These are phyloP conservation scores for Hippocampus abdominalis DNA, from an alignment of 2,113 vertebrate genomes.

Conservation along the genomic window DNA sequence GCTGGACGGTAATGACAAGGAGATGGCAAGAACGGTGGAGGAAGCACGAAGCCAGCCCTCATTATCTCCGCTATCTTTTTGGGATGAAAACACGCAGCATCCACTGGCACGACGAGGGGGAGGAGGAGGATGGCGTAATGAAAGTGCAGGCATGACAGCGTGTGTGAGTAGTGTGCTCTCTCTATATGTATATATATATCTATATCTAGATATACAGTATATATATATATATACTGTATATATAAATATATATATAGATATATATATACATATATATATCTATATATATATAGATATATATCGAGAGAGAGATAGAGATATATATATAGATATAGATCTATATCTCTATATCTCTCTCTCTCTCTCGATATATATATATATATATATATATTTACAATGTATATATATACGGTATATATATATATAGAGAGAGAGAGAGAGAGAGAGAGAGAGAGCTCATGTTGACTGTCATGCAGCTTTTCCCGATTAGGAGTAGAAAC, in stretches of 20 bases:
- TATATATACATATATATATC: too few species aligned
- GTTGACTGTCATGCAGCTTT: slow-evolving; percentile 57
- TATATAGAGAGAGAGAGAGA: slow-evolving; percentile 16
- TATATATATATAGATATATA: too few species aligned
- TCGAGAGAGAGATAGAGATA: too few species aligned
- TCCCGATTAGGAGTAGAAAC: slow-evolving; percentile 59
- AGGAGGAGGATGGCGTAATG: slow-evolving; percentile 30
- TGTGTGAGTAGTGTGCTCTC: slow-evolving; percentile 22
- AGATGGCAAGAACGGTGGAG: slow-evolving; percentile 12
- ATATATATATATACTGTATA: slow-evolving; percentile 23
- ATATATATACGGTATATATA: slow-evolving; percentile 18
- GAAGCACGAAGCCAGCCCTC: neutral
- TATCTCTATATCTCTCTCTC: too few species aligned
- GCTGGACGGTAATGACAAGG: slow-evolving; percentile 51
- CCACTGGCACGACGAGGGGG: neutral
- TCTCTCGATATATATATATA: too few species aligned
- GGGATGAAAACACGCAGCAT: neutral
- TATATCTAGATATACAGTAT: neutral
- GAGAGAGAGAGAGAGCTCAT: slow-evolving; percentile 29
- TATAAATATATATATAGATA: too few species aligned
- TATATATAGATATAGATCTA: slow-evolving; percentile 8
- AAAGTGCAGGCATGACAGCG: slow-evolving; percentile 45
- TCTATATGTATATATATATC: neutral
- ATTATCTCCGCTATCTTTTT: slow-evolving; percentile 43
- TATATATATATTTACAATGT: slow-evolving; percentile 14